Evolutionary conservation across 2,113 vertebrate species (phyloP).

Genomic region (Zootoca vivipara): DNA sequence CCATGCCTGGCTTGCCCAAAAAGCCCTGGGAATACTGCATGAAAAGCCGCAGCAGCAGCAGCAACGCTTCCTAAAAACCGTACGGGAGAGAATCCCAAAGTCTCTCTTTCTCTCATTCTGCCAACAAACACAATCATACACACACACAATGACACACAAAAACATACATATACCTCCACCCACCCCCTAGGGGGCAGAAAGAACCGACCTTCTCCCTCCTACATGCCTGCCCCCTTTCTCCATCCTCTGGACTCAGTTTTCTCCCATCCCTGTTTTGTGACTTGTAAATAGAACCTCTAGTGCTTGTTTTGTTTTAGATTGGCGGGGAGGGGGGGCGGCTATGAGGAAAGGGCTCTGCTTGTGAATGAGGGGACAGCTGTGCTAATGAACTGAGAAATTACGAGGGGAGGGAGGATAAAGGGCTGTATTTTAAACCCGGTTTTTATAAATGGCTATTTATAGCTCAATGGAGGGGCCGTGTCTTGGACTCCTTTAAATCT

Average conservation of each 20-base stretch:
- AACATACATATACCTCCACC: neutral
- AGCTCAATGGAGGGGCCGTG: neutral
- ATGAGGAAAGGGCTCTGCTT: neutral
- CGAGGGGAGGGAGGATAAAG: neutral
- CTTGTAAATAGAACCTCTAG: slow-evolving; percentile 34
- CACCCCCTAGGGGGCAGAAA: neutral
- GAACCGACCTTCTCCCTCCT: neutral
- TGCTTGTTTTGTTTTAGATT: slow-evolving; percentile 25
- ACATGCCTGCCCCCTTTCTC: neutral
- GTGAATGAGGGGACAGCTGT: neutral
- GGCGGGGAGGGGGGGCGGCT: neutral
- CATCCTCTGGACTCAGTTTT: neutral
- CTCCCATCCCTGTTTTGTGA: neutral
- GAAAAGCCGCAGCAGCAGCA: slow-evolving; percentile 52
- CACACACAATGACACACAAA: neutral
- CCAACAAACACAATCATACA: neutral
- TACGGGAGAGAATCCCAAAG: no score
- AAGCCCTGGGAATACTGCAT: slow-evolving; percentile 77
- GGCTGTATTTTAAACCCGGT: slow-evolving; percentile 27
- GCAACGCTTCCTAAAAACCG: neutral
- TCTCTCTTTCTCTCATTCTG: neutral
- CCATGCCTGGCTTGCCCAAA: slow-evolving; percentile 74
- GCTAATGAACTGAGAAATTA: neutral
- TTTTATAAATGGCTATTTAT: slow-evolving; percentile 42
- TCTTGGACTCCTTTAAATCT: slow-evolving; percentile 6